phyloP scores from a whole-genome alignment of 1,140 invertebrate genomes.

The Oedothorax gibbosus region DNA sequence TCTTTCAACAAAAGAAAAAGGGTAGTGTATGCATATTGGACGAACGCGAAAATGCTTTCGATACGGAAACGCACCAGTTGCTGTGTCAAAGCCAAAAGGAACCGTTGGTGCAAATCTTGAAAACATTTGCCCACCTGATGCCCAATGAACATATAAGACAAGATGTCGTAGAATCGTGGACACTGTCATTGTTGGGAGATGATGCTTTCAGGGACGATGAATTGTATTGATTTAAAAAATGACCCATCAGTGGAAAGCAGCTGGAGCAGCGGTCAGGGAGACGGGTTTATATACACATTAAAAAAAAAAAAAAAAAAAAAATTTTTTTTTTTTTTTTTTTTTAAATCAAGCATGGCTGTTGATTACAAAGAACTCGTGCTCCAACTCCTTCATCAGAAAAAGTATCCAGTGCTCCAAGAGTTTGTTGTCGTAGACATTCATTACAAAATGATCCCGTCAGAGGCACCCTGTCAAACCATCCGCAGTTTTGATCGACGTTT shows the following conservation, averaged over 20 bases:
- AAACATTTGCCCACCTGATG: conserved; percentile 2
- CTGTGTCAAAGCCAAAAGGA: conserved; percentile 2
- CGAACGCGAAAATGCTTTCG: neutral
- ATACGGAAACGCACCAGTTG: neutral
- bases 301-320: too few relatives aligned
- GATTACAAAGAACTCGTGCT: neutral
- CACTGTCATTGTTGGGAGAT: too few relatives aligned
- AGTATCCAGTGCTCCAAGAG: neutral
- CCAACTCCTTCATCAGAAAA: neutral
- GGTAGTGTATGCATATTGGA: conserved; percentile 1
- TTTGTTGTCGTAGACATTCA: conserved; percentile 11
- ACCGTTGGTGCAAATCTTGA: neutral
- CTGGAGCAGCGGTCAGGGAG: too few relatives aligned
- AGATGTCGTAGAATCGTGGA: neutral
- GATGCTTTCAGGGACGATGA: too few relatives aligned
- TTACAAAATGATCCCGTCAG: neutral
- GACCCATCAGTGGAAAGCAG: too few relatives aligned
- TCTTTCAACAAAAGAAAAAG: conserved; percentile 5
- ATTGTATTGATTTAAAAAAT: too few relatives aligned
- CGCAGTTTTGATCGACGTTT: neutral
- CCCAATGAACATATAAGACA: neutral
- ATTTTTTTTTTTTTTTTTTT: neutral
- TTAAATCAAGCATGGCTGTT: neutral
- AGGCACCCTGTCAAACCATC: neutral
- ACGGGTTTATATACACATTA: too few relatives aligned